Base-by-base conservation (phyloP, 2,113 vertebrate species). In the Aphyosemion australe region DNA sequence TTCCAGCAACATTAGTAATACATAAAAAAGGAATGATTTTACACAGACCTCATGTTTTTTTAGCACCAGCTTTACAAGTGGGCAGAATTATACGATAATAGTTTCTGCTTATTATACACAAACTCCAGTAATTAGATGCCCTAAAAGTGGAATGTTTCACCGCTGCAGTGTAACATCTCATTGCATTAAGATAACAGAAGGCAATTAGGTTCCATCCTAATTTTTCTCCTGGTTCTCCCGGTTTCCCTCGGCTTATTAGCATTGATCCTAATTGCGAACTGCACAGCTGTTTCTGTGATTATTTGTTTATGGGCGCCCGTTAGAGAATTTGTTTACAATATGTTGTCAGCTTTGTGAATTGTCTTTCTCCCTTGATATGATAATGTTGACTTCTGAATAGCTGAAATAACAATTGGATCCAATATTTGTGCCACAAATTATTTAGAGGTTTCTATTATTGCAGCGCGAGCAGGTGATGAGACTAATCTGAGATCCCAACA, bases 281-380 rank as follows among this genome's bases (percentile, higher is more conserved):
- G 54, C 63, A 74, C 72, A 79, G 66, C 75, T 81, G 72, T 70
- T 59, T 80, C 64, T 62, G 42, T 53, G 31, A 84, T 63, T 60
- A 57, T 50, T 80, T 59, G 52, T 70, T 66, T 26, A 56, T n/a
- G 56, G 41, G 34, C 15, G 6, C 21, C 54, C 53, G 53, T 69
- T 32, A 8, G 68, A 72, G 64, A 73, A 41, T 57, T 47, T 64
- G 51, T 74, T 60, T 76, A 49, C 49, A 43, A 34, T 51, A 47
- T 42, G 26, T 51, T 45, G 55, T 63, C 52, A 58, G 37, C 15
- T 65, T 34, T 13, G 55, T 31, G 21, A 61, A 55, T 66, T 63
- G 8, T 53, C 19, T 21, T 19, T 59, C 14, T 74, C 47, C 59
- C 37, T 31, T 60, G 48, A 64, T 60, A 48, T 54, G 34, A 74